These are phyloP conservation scores for Machimus atricapillus DNA, from an alignment of 2,888 invertebrate genomes.

Conservation along the genomic window DNA sequence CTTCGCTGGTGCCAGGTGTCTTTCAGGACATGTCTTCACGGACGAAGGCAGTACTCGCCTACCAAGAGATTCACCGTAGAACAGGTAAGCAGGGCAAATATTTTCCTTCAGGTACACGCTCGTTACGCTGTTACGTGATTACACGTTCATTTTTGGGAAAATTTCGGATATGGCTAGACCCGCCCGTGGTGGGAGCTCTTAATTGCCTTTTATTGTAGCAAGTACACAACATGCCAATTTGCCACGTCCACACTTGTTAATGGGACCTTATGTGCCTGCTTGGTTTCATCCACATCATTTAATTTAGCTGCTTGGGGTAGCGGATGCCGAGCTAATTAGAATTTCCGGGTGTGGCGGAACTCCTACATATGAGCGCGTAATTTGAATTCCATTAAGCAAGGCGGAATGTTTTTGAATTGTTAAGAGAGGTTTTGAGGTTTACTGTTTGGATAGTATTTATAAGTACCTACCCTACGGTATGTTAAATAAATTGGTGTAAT, in stretches of 20 bases:
- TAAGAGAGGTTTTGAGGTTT: background rate
- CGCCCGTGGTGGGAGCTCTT: background rate
- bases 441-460: background rate
- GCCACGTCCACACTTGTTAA: background rate
- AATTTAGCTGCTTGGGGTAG: background rate
- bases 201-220: slow-evolving; percentile 13
- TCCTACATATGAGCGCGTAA: background rate
- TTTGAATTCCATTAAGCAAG: background rate
- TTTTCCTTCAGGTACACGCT: background rate
- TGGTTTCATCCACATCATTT: background rate
- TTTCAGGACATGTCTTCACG: background rate
- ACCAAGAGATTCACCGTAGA: background rate
- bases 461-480: background rate
- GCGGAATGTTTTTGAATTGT: background rate
- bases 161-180: background rate
- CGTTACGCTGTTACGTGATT: background rate
- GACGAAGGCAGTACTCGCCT: background rate
- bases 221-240: slow-evolving; percentile 23
- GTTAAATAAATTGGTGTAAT: background rate
- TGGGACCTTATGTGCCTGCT: background rate
- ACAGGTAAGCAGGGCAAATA: background rate
- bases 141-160: background rate
- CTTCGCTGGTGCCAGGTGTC: background rate
- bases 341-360: background rate
- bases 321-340: background rate